Conservation (phyloP, 2,888 invertebrate genomes). For the Diloba caeruleocephala region DNA sequence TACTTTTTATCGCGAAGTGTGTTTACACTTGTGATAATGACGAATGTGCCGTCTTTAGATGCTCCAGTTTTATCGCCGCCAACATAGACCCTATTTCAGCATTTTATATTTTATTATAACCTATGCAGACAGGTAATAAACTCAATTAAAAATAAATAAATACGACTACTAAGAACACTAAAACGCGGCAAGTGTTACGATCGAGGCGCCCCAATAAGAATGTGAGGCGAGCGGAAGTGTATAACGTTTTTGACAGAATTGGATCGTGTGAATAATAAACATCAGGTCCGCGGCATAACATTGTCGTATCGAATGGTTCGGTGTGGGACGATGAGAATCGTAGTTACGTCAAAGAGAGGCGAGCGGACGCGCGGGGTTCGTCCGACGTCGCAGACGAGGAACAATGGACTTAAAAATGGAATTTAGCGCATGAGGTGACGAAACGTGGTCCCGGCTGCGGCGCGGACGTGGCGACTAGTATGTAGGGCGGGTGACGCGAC, state of each 20-base stretch:
- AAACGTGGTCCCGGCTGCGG: constrained; percentile 71
- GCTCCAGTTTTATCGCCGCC: constrained; percentile 54
- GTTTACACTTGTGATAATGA: constrained; percentile 78
- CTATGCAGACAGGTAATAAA: constrained; percentile 47
- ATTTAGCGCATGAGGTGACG: constrained; percentile 80
- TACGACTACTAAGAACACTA: constrained; percentile 38
- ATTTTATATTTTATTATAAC: constrained; percentile 31
- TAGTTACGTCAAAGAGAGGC: constrained; percentile 62
- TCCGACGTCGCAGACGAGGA: constrained; percentile 57
- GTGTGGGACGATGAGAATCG: constrained; percentile 62
- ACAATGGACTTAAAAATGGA: constrained; percentile 76
- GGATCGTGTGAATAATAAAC: constrained; percentile 81
- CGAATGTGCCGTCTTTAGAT: constrained; percentile 64
- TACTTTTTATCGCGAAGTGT: constrained; percentile 76
- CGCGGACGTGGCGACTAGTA: constrained; percentile 70
- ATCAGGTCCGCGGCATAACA: constrained; percentile 68
- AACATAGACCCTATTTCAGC: constrained; percentile 50
- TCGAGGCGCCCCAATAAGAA: constrained; percentile 63
- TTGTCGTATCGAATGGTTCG: constrained; percentile 64
- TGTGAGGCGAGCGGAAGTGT: constrained; percentile 68
- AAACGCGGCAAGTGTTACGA: constrained; percentile 51
- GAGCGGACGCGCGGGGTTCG: constrained; percentile 50
- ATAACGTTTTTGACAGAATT: constrained; percentile 74
- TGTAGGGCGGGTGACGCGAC: constrained; percentile 79
- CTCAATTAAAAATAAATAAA: constrained; percentile 62